Evolutionary conservation across 2,888 invertebrate genomes (phyloP).

Genomic region (Halictus quadricinctus): DNA sequence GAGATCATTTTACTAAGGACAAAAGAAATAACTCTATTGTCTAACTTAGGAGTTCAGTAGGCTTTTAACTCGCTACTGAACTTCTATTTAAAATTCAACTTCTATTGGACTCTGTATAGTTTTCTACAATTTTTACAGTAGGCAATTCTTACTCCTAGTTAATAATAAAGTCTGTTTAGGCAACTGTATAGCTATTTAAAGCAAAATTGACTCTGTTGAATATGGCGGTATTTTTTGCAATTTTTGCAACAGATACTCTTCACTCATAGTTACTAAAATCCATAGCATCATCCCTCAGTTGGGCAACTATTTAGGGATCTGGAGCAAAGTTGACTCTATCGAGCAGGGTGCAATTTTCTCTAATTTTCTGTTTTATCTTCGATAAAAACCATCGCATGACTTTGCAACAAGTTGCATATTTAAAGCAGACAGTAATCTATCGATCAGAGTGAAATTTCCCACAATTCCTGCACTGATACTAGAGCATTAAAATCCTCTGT

Average conservation of each 20-base stretch:
- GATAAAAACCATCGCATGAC: not conserved
- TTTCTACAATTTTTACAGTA: not conserved
- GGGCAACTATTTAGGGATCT: not conserved
- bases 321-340: not conserved
- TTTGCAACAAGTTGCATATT: not conserved
- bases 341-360: not conserved
- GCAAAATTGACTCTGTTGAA: no score
- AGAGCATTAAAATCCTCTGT: not conserved
- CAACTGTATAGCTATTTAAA: no score
- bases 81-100: no score
- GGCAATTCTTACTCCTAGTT: no score
- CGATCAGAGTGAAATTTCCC: not conserved
- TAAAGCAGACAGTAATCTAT: not conserved
- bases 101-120: not conserved
- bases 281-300: not conserved
- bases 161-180: no score
- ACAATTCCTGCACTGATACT: not conserved
- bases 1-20: not conserved
- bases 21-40: no score
- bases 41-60: no score
- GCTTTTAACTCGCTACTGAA: no score
- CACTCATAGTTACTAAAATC: not conserved
- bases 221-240: no score
- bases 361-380: not conserved
- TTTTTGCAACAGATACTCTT: no score